Base-by-base conservation (phyloP, 2,888 invertebrate species). In the Trichopoda pennipes region DNA sequence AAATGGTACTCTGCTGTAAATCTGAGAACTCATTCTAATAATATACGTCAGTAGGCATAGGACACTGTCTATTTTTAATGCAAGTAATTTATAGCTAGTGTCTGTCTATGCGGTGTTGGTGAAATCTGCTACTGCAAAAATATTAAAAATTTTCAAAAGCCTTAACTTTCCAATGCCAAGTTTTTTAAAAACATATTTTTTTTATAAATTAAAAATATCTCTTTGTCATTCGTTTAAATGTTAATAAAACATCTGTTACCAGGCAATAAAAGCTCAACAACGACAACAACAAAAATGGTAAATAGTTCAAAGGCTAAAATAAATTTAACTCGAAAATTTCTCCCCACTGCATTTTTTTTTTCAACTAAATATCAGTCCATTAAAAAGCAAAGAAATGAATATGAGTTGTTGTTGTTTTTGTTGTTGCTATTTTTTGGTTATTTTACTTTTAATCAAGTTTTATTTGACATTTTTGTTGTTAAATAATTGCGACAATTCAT, bases 401-500 rank as follows among this genome's bases (percentile, higher is more conserved):
- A 63, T 9, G 10, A 72, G 21, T 44, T 69, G 21, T 16, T 63
- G 19, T 10, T 64, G 17, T 9, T 10, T 28, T 8, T 44, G n/a
- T n/a, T n/a, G 21, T 16, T 63, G 19, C n/a, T 64, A 28, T 9
- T 10, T 28, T 8, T 44, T 47, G 28, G 17, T 8, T 17, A 17
- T 35, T 55, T 63, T n/a, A 14, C 17, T 49, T 49, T 68, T 68
- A 68, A 74, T 60, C 42, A 80, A 82, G 47, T 69, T 80, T 77
- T 70, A 75, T 75, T 80, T 82, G 82, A 72, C 80, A 84, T 75
- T 77, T 69, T 61, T 55, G 35, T 61, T 81, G 32, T 32, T 49
- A 73, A 80, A 83, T 83, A 83, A 85, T 84, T 82, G 80, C 56
- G 84, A 73, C 70, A 80, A 77, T 79, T 84, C 85, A 84, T 74